Conservation (phyloP, 2,888 invertebrate species). For the Notodonta ziczac region DNA sequence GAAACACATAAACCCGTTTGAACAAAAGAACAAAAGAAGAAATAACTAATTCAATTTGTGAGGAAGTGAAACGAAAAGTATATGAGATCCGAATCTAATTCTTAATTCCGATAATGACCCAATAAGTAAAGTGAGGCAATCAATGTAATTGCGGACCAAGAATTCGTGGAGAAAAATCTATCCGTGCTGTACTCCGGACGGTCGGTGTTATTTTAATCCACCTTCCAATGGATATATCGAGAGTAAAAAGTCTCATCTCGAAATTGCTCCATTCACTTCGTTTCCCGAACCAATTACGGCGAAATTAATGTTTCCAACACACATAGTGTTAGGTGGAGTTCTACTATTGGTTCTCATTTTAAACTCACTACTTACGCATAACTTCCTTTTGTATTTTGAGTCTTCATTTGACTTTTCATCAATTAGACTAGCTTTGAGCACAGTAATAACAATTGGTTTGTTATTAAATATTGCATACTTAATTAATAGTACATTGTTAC, state of each 20-base stretch:
- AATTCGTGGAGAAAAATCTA: slow-evolving; percentile 15
- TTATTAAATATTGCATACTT: no score
- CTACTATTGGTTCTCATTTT: slow-evolving; percentile 32
- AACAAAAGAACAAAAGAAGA: not conserved
- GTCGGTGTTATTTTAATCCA: slow-evolving; percentile 33
- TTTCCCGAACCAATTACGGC: slow-evolving; percentile 51
- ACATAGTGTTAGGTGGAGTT: slow-evolving; percentile 27
- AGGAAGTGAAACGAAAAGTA: not conserved
- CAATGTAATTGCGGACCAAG: slow-evolving; percentile 32
- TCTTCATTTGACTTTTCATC: no score
- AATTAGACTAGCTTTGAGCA: no score
- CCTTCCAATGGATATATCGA: slow-evolving; percentile 29
- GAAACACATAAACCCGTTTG: not conserved
- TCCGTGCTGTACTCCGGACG: slow-evolving; percentile 26
- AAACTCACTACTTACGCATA: slow-evolving; percentile 5
- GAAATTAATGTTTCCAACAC: slow-evolving; percentile 48
- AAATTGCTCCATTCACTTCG: slow-evolving; percentile 44
- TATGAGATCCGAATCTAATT: slow-evolving; percentile 24
- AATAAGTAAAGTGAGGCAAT: slow-evolving; percentile 35
- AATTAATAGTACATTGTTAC: no score
- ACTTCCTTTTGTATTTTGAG: no score
- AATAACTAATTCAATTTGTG: not conserved
- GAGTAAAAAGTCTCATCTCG: slow-evolving; percentile 40
- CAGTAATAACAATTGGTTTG: no score
- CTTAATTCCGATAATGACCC: slow-evolving; percentile 39